Percentiles rank a stretch among this genome's conserved stretches.
phyloP scores from a whole-genome alignment of 2,888 invertebrate genomes.

The Zeuzera pyrina region DNA sequence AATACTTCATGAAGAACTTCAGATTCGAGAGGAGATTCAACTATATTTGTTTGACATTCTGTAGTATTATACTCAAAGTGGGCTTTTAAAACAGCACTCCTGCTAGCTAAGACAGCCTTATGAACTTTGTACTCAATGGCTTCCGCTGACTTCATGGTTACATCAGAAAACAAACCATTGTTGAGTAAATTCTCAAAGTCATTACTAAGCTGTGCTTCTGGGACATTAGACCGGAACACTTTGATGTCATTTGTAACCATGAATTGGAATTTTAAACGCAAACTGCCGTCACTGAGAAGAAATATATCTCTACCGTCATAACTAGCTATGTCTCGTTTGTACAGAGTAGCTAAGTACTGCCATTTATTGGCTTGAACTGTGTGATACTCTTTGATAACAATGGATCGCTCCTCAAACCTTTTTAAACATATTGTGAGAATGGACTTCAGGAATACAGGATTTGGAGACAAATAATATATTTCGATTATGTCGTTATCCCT shows the following conservation, averaged over 20 bases:
- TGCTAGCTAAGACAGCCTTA: slow-evolving; percentile 54
- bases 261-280: slow-evolving; percentile 55
- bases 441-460: slow-evolving; percentile 51
- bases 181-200: slow-evolving; percentile 55
- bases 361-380: slow-evolving; percentile 58
- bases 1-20: slow-evolving; percentile 53
- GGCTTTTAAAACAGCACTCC: slow-evolving; percentile 57
- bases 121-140: slow-evolving; percentile 52
- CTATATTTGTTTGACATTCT: slow-evolving; percentile 49
- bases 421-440: slow-evolving; percentile 52
- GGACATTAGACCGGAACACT: slow-evolving; percentile 38
- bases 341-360: slow-evolving; percentile 58
- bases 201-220: slow-evolving; percentile 47
- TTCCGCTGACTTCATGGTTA: slow-evolving; percentile 54
- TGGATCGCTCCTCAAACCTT: slow-evolving; percentile 55
- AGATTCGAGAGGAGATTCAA: slow-evolving; percentile 51
- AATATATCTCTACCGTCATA: slow-evolving; percentile 45
- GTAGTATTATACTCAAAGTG: slow-evolving; percentile 61
- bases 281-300: slow-evolving; percentile 50
- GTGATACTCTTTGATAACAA: slow-evolving; percentile 55
- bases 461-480: slow-evolving; percentile 51
- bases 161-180: slow-evolving; percentile 53
- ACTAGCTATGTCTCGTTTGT: slow-evolving; percentile 48
- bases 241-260: slow-evolving; percentile 56
- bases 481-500: slow-evolving; percentile 56